Base-by-base conservation (phyloP, 2,888 invertebrate species). In the Choreutis nemorana region DNA sequence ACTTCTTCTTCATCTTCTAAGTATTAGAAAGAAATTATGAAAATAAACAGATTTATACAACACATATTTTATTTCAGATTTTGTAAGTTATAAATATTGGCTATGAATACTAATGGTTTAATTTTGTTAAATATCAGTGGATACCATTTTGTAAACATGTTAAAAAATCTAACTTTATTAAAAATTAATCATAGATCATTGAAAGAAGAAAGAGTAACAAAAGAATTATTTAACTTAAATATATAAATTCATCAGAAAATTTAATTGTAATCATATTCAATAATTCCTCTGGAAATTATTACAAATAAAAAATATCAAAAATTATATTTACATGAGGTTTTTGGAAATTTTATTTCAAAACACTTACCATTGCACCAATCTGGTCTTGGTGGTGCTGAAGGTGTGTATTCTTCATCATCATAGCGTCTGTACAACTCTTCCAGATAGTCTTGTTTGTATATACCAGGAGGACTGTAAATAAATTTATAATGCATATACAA, bases 361-460 rank as follows among this genome's bases (percentile, higher is more conserved):
- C 48, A 54, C 56, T 68, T 63, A 86, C 87, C 95, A 45, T 83
- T 78, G 63, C 94, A 95, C 98, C 98, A 98, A 28, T 87, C 86
- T 1, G 97, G 98, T 30, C 88, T 68, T 1, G 78, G 58, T 0
- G 97, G 96, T 2, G 95, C 87, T 0, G 86, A 83, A 1, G 83
- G 82, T 0, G 86, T 86, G 45, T 83, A 87, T 14, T 85, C 88
- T 22, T 71, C 70, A 47, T 87, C 90, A 39, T 89, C 94, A 57
- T 90, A 96, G 2, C 93, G 82, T 32, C 75, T 75, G 56, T 87
- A 96, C 15, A 99, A 66, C 65, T 97, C 97, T 44, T 85, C 78
- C 30, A 99, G 82, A 59, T 99, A 99, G 56, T 97, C 97, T 40
- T 86, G 87, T 64, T 99, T 99, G 70, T 99, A 99, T 49, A 99